These are phyloP conservation scores for Axea sp. DNA, from an alignment of 2,888 invertebrate species.

Conservation along the genomic window DNA sequence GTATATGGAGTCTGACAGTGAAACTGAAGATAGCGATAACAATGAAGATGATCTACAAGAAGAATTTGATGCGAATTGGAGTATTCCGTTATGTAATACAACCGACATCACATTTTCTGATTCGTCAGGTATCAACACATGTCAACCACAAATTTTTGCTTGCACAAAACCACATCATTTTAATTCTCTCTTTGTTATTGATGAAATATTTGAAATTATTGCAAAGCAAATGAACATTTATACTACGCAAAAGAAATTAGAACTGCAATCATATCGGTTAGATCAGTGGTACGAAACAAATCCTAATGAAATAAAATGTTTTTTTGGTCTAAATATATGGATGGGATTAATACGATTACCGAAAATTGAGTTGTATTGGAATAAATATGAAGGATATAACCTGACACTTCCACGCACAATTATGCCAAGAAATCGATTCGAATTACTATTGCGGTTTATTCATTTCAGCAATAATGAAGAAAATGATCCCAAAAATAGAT, in stretches of 20 bases:
- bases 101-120: constrained; percentile 40
- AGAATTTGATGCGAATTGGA: constrained; percentile 45
- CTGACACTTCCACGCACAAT: constrained; percentile 51
- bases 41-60: constrained; percentile 44
- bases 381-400: constrained; percentile 58
- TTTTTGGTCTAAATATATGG: constrained; percentile 67
- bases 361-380: constrained; percentile 69
- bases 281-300: constrained; percentile 6
- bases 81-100: constrained; percentile 40
- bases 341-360: constrained; percentile 70
- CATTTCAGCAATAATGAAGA: constrained; percentile 65
- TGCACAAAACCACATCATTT: too few species aligned
- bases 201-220: not conserved
- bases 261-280: not conserved
- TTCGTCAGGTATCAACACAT: constrained; percentile 29
- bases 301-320: constrained; percentile 65
- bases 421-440: constrained; percentile 65
- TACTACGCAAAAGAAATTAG: too few species aligned
- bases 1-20: constrained; percentile 5
- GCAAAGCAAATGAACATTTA: not conserved
- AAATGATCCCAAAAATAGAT: constrained; percentile 59
- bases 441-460: not conserved
- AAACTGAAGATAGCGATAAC: constrained; percentile 33
- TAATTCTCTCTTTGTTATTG: constrained; percentile 1
- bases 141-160: too few species aligned